These are phyloP conservation scores for Xenentodon cancila DNA, from an alignment of 2,797 vertebrate species.

Conservation along the genomic window DNA sequence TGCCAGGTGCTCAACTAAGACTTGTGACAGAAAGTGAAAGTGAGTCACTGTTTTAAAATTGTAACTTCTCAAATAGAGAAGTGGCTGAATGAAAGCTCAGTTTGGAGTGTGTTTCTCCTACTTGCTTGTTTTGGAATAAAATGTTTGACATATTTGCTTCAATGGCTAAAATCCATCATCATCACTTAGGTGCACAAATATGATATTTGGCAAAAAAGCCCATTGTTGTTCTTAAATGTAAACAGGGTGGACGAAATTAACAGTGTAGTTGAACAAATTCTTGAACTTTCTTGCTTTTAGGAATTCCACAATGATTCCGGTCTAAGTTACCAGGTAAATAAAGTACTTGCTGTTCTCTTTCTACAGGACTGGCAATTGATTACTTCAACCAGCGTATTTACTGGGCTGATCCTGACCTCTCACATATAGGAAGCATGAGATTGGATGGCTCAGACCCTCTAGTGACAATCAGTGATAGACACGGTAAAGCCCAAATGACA, in stretches of 20 bases:
- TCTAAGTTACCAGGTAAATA: conserved; percentile 70
- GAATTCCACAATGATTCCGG: conserved; percentile 50
- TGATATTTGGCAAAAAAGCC: conserved; percentile 25
- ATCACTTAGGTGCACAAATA: conserved; percentile 2
- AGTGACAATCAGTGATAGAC: conserved; percentile 89
- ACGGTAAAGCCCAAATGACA: conserved; percentile 82
- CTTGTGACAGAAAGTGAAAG: conserved; percentile 43
- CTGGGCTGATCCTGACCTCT: conserved; percentile 97
- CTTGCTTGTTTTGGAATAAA: too few relatives aligned
- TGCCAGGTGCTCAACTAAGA: conserved; percentile 55
- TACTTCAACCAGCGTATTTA: conserved; percentile 94
- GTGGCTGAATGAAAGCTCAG: too few relatives aligned
- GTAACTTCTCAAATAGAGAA: conserved; percentile 11
- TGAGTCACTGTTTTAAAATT: conserved; percentile 42
- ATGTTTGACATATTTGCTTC: too few relatives aligned
- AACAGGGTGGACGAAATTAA: conserved; percentile 15
- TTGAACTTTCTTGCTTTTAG: conserved; percentile 12
- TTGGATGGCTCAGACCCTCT: conserved; percentile 92
- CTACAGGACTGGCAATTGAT: conserved; percentile 93
- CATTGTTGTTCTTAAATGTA: conserved; percentile 22
- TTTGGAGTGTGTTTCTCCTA: too few relatives aligned
- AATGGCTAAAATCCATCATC: conserved; percentile 18
- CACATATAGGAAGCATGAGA: conserved; percentile 92
- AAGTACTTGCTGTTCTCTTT: conserved; percentile 62
- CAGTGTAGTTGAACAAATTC: conserved; percentile 18